Percentiles rank a stretch among this genome's conserved stretches.
Evolutionary conservation across 2,113 vertebrate genomes (phyloP).

Genomic region (Corythoichthys intestinalis): DNA sequence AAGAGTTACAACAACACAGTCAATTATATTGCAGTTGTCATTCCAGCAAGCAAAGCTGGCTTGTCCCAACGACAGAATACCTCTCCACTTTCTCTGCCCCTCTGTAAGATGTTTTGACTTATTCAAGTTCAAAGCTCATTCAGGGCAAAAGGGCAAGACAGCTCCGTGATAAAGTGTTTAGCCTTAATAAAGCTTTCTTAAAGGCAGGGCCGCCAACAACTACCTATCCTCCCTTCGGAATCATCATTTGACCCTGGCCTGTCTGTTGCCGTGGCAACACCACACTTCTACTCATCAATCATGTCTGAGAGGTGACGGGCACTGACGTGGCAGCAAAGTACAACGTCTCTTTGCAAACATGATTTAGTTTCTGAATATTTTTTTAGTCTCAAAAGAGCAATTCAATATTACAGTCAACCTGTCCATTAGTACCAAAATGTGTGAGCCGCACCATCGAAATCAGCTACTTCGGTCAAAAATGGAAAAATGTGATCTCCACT

Average conservation of each 20-base stretch:
- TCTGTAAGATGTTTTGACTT: conserved; percentile 18
- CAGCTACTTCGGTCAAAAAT: no score
- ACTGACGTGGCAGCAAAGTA: not conserved
- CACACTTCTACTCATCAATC: conserved; percentile 66
- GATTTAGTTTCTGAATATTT: not conserved
- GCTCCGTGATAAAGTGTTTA: conserved; percentile 47
- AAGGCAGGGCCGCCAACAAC: conserved; percentile 38
- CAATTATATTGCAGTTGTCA: conserved; percentile 65
- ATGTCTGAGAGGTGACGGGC: conserved; percentile 53
- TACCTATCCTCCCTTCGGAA: conserved; percentile 52
- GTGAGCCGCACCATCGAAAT: no score
- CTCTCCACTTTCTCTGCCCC: conserved; percentile 8
- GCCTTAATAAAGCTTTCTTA: conserved; percentile 55
- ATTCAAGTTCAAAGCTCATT: conserved; percentile 36
- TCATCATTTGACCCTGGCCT: conserved; percentile 42
- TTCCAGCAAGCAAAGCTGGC: conserved; percentile 44
- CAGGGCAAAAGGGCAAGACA: conserved; percentile 41
- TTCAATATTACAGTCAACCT: not conserved
- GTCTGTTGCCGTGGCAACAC: conserved; percentile 53
- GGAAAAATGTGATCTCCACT: no score
- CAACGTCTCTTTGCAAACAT: not conserved
- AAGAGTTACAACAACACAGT: conserved; percentile 52
- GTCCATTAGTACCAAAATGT: not conserved
- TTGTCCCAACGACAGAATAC: conserved; percentile 43
- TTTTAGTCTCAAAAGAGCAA: not conserved